Evolutionary conservation across 2,888 invertebrate species (phyloP).

Genomic region (Aphidius colemani): DNA sequence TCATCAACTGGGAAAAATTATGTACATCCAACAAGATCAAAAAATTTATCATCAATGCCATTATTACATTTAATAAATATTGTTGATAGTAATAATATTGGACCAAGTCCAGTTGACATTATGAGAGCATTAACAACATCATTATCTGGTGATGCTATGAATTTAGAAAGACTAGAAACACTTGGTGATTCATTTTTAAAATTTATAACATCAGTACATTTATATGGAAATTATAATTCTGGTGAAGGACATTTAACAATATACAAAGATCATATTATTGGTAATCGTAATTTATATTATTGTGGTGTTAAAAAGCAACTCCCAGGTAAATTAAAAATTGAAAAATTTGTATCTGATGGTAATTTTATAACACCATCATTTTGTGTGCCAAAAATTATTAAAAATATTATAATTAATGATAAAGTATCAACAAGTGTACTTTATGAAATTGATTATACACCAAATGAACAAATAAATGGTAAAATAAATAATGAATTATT

Average conservation of each 20-base stretch:
- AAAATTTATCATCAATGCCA: slow-evolving; percentile 29
- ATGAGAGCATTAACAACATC: slow-evolving; percentile 71
- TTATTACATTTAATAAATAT: slow-evolving; percentile 36
- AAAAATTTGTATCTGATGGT: slow-evolving; percentile 68
- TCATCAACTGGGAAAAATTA: not conserved
- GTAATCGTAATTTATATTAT: slow-evolving; percentile 86
- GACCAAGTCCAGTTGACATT: slow-evolving; percentile 49
- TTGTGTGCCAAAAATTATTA: slow-evolving; percentile 64
- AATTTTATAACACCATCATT: slow-evolving; percentile 86
- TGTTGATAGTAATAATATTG: slow-evolving; percentile 20
- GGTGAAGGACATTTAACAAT: slow-evolving; percentile 81
- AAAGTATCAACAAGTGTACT: slow-evolving; percentile 62
- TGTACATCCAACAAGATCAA: slow-evolving; percentile 28
- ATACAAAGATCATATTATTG: slow-evolving; percentile 73
- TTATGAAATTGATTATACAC: slow-evolving; percentile 59
- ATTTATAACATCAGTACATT: slow-evolving; percentile 73
- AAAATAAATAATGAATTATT: slow-evolving; percentile 51
- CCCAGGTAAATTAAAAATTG: slow-evolving; percentile 66
- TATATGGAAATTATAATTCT: slow-evolving; percentile 71
- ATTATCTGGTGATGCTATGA: slow-evolving; percentile 74
- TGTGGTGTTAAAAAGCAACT: slow-evolving; percentile 62
- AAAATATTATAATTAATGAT: slow-evolving; percentile 53
- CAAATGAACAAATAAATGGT: slow-evolving; percentile 60
- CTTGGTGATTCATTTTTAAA: slow-evolving; percentile 91
- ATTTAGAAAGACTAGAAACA: slow-evolving; percentile 83